Evolutionary conservation across 2,888 invertebrate genomes (phyloP).

Genomic region (Hesperia comma): DNA sequence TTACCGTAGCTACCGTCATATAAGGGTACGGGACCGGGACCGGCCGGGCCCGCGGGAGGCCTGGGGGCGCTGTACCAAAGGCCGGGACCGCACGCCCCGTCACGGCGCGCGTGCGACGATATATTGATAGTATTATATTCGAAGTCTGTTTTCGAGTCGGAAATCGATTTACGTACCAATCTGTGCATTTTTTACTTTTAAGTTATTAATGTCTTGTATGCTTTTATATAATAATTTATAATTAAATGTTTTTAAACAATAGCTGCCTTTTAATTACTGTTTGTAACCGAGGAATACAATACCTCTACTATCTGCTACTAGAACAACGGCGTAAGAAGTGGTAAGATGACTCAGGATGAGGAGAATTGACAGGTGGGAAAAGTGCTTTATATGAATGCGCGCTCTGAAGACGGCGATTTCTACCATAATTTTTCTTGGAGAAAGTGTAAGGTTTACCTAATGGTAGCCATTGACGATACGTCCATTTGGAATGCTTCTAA

Average conservation of each 20-base stretch:
- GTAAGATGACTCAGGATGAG: no score
- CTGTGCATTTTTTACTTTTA: constrained; percentile 78
- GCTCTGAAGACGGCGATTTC: no score
- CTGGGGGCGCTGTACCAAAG: constrained; percentile 49
- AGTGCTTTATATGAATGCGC: no score
- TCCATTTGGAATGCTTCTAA: no score
- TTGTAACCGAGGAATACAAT: no score
- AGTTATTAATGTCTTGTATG: constrained; percentile 75
- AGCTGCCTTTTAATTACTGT: constrained; percentile 41
- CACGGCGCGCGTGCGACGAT: constrained; percentile 63
- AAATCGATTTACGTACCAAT: constrained; percentile 74
- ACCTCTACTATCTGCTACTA: no score
- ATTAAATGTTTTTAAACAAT: constrained; percentile 74
- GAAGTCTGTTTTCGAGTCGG: constrained; percentile 63
- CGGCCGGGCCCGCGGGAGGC: neutral
- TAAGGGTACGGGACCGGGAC: neutral
- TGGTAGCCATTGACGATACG: no score
- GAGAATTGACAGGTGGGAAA: no score
- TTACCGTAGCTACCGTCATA: neutral
- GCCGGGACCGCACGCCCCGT: constrained; percentile 58
- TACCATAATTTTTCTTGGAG: no score
- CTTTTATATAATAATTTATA: constrained; percentile 81
- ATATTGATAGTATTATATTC: constrained; percentile 63
- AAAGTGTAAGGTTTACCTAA: no score
- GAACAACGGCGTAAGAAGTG: no score